Evolutionary conservation across 2,888 invertebrate genomes (phyloP).

Genomic region (Nymphalis c-album): DNA sequence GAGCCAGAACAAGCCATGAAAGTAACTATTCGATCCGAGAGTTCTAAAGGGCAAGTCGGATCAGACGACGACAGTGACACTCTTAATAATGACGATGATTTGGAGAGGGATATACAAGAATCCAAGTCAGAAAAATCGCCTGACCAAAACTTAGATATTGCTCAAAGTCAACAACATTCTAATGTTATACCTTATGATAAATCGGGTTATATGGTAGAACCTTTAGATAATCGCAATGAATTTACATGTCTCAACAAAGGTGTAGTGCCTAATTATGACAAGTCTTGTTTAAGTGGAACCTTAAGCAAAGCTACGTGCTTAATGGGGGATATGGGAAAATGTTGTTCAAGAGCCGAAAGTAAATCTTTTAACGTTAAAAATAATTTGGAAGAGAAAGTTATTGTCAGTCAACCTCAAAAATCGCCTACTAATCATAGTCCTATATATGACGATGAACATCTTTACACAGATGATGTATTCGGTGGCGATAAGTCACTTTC

Average conservation of each 20-base stretch:
- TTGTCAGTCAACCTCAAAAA: constrained; percentile 82
- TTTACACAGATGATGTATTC: constrained; percentile 83
- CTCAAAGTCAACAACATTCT: constrained; percentile 58
- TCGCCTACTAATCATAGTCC: constrained; percentile 83
- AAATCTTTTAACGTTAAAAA: constrained; percentile 65
- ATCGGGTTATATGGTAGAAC: constrained; percentile 78
- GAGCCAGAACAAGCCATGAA: constrained; percentile 90
- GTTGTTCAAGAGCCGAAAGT: constrained; percentile 70
- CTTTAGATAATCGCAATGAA: constrained; percentile 69
- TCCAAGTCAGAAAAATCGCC: constrained; percentile 68
- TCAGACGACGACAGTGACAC: constrained; percentile 87
- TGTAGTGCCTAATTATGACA: constrained; percentile 73
- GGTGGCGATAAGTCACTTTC: constrained; percentile 82
- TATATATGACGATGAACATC: constrained; percentile 82
- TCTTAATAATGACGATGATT: constrained; percentile 83
- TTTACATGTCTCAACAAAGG: constrained; percentile 64
- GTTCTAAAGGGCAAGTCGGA: constrained; percentile 83
- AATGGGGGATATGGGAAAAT: constrained; percentile 72
- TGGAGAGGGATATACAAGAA: constrained; percentile 79
- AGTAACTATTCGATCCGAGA: constrained; percentile 86
- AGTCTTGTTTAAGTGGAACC: constrained; percentile 74
- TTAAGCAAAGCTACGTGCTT: constrained; percentile 74
- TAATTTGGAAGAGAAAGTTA: constrained; percentile 77
- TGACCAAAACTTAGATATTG: constrained; percentile 60
- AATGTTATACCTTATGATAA: constrained; percentile 76